Percentiles rank a stretch among this genome's conserved stretches.
Conservation (phyloP, 2,888 invertebrate genomes). For the Apamea sordens region DNA sequence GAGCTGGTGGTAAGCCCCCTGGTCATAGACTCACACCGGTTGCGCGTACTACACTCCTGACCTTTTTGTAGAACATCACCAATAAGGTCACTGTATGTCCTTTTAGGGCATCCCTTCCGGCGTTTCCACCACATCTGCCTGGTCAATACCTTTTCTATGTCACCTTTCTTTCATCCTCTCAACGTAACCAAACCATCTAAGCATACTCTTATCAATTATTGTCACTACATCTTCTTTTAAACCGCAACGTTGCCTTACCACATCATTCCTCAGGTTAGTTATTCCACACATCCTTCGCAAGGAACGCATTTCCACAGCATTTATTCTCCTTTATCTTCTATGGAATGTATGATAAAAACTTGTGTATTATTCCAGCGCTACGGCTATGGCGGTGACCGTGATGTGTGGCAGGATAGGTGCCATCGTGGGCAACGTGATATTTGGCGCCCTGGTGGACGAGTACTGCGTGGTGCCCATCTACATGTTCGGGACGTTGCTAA, state of each 20-base stretch:
- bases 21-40: background rate
- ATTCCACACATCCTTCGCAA: background rate
- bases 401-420: slow-evolving; percentile 91
- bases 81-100: background rate
- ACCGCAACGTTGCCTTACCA: too few species aligned
- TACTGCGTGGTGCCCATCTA: slow-evolving; percentile 91
- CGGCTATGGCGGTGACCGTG: slow-evolving; percentile 91
- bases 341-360: background rate
- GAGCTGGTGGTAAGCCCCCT: background rate
- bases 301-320: background rate
- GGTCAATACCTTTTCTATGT: background rate
- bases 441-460: slow-evolving; percentile 90
- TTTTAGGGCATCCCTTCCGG: background rate
- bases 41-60: background rate
- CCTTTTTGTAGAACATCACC: background rate
- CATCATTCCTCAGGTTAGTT: background rate
- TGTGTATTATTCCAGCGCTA: slow-evolving; percentile 82
- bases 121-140: background rate
- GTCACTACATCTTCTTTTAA: background rate
- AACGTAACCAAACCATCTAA: background rate
- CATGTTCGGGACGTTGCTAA: slow-evolving; percentile 89
- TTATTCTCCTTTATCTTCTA: background rate
- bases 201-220: too few species aligned
- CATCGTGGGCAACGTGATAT: slow-evolving; percentile 90
- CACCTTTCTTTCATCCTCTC: background rate